These are phyloP conservation scores for Melanargia galathea DNA, from an alignment of 2,888 invertebrate species.

Conservation along the genomic window DNA sequence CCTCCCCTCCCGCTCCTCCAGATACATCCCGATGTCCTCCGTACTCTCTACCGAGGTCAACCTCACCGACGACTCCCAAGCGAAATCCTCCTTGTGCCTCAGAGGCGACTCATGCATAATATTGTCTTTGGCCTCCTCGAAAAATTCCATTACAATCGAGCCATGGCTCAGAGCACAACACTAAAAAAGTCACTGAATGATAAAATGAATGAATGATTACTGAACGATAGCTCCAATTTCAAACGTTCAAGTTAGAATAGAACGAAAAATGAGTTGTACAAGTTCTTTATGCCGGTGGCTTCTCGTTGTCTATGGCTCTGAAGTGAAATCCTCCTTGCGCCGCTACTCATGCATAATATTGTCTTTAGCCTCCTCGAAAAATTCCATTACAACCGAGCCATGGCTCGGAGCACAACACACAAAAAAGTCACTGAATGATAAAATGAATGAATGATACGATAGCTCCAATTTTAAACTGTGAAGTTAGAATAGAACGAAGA, in stretches of 20 bases:
- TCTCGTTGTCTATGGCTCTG: conserved; percentile 88
- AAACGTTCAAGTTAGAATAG: conserved; percentile 85
- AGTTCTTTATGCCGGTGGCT: conserved; percentile 92
- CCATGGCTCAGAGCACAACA: conserved; percentile 54
- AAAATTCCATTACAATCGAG: conserved; percentile 67
- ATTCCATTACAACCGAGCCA: conserved; percentile 70
- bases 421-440: conserved; percentile 59
- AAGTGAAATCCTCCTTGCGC: conserved; percentile 65
- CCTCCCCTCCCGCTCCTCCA: conserved; percentile 70
- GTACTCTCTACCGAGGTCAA: conserved; percentile 61
- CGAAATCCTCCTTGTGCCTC: conserved; percentile 61
- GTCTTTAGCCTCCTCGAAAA: conserved; percentile 56
- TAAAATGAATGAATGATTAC: conserved; percentile 35
- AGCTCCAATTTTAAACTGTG: conserved; percentile 32
- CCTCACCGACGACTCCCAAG: conserved; percentile 71
- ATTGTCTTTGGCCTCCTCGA: conserved; percentile 56
- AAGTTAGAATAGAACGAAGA: conserved; percentile 92
- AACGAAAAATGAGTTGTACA: conserved; percentile 93
- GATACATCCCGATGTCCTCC: conserved; percentile 70
- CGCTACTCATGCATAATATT: conserved; percentile 61
- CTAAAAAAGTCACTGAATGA: conserved; percentile 59
- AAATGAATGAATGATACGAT: conserved; percentile 24
- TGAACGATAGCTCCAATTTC: conserved; percentile 20
- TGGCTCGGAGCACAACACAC: conserved; percentile 51
- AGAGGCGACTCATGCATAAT: conserved; percentile 60